Evolutionary conservation across 2,113 vertebrate genomes (phyloP), one percentile per base, ranked within the genome.

Genomic region (Alouatta palliata): DNA sequence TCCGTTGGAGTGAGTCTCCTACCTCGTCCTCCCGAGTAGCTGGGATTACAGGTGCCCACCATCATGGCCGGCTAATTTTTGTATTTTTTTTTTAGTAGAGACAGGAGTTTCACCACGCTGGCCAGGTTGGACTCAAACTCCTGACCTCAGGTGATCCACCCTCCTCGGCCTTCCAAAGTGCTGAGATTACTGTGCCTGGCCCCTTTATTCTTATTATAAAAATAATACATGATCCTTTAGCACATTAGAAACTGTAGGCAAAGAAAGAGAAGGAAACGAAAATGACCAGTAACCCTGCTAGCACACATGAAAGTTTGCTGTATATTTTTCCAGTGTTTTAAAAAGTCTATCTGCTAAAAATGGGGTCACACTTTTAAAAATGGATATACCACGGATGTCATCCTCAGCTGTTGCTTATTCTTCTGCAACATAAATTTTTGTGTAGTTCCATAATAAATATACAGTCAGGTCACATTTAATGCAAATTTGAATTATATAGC

Each of bases 401-500:
- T 54, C 64, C 64, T 95, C 19, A 95, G 85, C 47, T 56, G 68
- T 87, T 93, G 82, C n/a, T 95, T 90, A 85, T 92, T 90, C 54
- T 95, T 83, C 87, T 87, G 81, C 40, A 77, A 81, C 49, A 70
- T 92, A 94, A 71, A 73, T 93, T 94, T 97, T 91, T 75, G 27
- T 79, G 32, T 56, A 89, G 2, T 8, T 95, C 58, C 5, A 4
- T 95, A 93, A 93, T 96, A 96, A 97, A 97, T 85, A 94, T 56
- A 83, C 32, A 87, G 75, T 30, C 23, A 89, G 73, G 66, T 87
- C 93, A 37, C n/a, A 75, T 64, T 96, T 79, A 95, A 93, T 94
- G 96, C 91, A 96, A 96, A 97, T 96, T 95, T 91, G 86, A 95
- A 86, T 91, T 94, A 88, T 8, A 94, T 52, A 86, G 77, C 84